A percentile compares a stretch with the other conserved stretches of the same genome.
Conservation (phyloP, 2,888 invertebrate species). For the Aleiodes testaceus region DNA sequence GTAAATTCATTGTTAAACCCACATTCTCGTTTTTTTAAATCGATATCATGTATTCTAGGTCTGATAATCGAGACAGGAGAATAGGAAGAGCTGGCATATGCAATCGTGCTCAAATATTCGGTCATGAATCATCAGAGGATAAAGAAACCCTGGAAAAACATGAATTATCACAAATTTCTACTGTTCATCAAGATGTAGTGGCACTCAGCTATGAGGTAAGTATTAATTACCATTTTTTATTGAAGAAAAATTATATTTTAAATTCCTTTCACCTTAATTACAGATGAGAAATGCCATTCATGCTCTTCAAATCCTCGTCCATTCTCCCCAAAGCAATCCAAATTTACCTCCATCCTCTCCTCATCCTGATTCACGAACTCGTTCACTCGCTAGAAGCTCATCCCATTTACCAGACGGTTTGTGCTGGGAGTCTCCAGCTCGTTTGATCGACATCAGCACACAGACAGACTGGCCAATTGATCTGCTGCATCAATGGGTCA, state of each 20-base stretch:
- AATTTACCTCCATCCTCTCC: constrained; percentile 78
- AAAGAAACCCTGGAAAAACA: constrained; percentile 79
- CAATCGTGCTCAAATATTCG: constrained; percentile 60
- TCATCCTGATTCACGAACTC: constrained; percentile 66
- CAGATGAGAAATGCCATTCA: constrained; percentile 89
- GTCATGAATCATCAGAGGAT: constrained; percentile 65
- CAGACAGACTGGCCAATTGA: constrained; percentile 80
- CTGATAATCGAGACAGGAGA: constrained; percentile 55
- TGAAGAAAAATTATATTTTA: no score
- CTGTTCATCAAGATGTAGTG: constrained; percentile 89
- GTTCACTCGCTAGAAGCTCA: constrained; percentile 81
- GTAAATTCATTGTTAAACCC: constrained; percentile 55
- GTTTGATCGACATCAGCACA: constrained; percentile 72
- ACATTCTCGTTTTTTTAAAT: no score
- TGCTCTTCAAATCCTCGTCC: constrained; percentile 87
- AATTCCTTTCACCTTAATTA: no score
- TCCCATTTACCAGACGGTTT: constrained; percentile 91
- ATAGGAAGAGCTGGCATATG: constrained; percentile 59
- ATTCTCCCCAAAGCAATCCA: constrained; percentile 88
- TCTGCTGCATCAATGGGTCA: constrained; percentile 78
- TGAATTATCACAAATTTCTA: constrained; percentile 85
- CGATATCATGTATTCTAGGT: constrained; percentile 41
- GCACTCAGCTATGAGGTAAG: constrained; percentile 86
- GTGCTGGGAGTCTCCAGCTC: constrained; percentile 78
- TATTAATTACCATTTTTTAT: not conserved